Percentiles rank a stretch among this genome's conserved stretches.
Evolutionary conservation across 1,140 invertebrate genomes (phyloP).

Genomic region (Eurytemora carolleeae): DNA sequence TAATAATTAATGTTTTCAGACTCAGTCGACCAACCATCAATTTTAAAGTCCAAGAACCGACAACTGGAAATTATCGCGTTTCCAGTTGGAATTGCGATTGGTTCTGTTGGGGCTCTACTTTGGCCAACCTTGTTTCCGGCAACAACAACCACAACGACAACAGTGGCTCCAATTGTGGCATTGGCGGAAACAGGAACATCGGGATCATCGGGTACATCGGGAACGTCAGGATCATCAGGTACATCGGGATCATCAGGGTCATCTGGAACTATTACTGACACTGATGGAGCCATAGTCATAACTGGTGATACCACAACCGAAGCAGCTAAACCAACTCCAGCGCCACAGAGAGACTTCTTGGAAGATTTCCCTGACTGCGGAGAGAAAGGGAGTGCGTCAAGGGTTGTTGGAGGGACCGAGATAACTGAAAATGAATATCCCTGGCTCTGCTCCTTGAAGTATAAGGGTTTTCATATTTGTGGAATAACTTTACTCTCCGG

Average conservation of each 20-base stretch:
- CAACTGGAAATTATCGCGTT: background rate
- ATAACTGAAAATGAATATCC: conserved; percentile 8
- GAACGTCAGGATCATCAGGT: too few relatives aligned
- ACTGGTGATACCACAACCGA: too few relatives aligned
- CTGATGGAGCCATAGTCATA: too few relatives aligned
- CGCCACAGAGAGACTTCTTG: background rate
- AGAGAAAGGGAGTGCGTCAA: background rate
- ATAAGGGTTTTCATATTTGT: conserved; percentile 10
- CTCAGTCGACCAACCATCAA: too few relatives aligned
- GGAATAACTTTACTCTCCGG: conserved; percentile 8
- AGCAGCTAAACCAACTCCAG: too few relatives aligned
- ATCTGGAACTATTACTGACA: too few relatives aligned
- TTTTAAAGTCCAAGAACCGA: too few relatives aligned
- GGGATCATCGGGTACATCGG: too few relatives aligned
- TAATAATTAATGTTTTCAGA: too few relatives aligned
- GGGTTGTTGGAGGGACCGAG: conserved; percentile 5
- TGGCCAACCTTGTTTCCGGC: background rate
- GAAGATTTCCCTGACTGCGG: background rate
- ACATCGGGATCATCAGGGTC: too few relatives aligned
- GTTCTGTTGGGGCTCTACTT: background rate
- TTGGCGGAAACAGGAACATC: background rate
- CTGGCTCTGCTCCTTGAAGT: conserved; percentile 12
- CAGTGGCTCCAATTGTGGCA: background rate
- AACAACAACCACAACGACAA: background rate
- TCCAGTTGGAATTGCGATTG: background rate